Evolutionary conservation across 2,797 vertebrate species (phyloP).

Genomic region (Lacerta viridis): DNA sequence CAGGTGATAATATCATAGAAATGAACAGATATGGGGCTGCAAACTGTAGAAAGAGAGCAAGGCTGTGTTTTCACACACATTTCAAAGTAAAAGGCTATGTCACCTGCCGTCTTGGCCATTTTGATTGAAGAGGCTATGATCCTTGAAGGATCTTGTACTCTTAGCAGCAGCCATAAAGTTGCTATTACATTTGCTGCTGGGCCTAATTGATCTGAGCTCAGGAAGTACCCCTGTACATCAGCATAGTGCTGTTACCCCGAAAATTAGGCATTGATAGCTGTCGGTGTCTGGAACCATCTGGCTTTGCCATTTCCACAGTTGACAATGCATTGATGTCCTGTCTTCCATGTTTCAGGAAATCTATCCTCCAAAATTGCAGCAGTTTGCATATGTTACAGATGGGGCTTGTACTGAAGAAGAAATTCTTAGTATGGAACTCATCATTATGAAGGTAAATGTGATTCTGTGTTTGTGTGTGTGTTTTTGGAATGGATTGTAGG

Average conservation of each 20-base stretch:
- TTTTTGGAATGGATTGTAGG: background rate
- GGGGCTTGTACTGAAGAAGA: constrained; percentile 95
- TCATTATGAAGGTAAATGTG: constrained; percentile 92
- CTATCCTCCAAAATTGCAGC: constrained; percentile 95
- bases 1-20: background rate
- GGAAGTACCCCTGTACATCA: background rate
- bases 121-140: background rate
- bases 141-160: background rate
- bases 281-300: background rate
- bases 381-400: constrained; percentile 97
- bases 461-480: background rate
- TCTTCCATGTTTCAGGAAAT: constrained; percentile 87
- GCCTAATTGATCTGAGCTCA: background rate
- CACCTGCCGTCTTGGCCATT: background rate
- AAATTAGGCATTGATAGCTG: background rate
- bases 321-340: background rate
- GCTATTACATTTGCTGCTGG: background rate
- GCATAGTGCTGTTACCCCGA: background rate
- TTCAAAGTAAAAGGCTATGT: background rate
- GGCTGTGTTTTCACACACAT: background rate
- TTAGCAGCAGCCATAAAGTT: background rate
- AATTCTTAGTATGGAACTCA: constrained; percentile 94
- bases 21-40: background rate
- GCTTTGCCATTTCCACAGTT: background rate
- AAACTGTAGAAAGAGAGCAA: constrained; percentile 5